Conservation (phyloP, 2,797 vertebrate genomes). For the Scarus forsteni region DNA sequence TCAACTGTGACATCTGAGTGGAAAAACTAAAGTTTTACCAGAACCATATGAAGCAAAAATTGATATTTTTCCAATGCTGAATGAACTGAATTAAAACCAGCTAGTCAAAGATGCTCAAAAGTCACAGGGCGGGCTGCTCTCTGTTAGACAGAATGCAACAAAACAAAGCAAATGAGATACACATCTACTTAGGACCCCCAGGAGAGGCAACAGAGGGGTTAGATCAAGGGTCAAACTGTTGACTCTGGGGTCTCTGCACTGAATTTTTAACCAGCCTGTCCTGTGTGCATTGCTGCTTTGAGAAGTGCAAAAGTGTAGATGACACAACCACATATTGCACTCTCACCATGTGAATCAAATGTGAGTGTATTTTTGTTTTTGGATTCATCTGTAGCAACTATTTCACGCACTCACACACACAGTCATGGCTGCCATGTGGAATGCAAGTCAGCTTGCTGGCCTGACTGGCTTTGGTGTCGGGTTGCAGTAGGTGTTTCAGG, state of each 20-base stretch:
- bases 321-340: conserved; percentile 1
- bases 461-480: conserved; percentile 53
- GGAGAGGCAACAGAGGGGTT: conserved; percentile 60
- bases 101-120: neutral
- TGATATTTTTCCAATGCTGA: no score
- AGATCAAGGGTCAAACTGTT: conserved; percentile 49
- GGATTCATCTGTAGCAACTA: conserved; percentile 40
- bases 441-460: conserved; percentile 43
- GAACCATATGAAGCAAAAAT: no score
- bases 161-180: conserved; percentile 48
- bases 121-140: neutral
- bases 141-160: neutral
- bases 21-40: no score
- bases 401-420: conserved; percentile 44
- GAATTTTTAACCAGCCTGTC: conserved; percentile 29
- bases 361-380: conserved; percentile 11
- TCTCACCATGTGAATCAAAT: conserved; percentile 40
- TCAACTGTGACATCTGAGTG: no score
- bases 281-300: conserved; percentile 35
- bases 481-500: conserved; percentile 74
- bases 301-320: conserved; percentile 22
- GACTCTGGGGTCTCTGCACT: conserved; percentile 52
- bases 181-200: neutral
- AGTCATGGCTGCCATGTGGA: conserved; percentile 57
- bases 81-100: no score